These are phyloP conservation scores for Hippolais icterina DNA, from an alignment of 2,113 vertebrate species.

Conservation along the genomic window DNA sequence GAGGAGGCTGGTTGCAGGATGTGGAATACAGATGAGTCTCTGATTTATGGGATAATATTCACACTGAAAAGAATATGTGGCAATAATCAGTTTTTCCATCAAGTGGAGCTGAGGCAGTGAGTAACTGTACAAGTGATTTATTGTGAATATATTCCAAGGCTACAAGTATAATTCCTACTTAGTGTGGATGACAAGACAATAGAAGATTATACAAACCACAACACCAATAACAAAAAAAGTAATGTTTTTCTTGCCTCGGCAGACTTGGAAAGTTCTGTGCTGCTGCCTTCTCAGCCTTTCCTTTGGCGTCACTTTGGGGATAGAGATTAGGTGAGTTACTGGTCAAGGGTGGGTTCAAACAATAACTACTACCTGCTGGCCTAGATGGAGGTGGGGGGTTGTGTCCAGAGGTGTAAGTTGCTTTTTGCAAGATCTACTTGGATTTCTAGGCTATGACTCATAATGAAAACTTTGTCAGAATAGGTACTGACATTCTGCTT, in stretches of 20 bases:
- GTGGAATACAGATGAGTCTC: not conserved
- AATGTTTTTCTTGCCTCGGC: slow-evolving; percentile 57
- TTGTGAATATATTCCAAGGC: slow-evolving; percentile 12
- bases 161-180: not conserved
- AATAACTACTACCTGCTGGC: slow-evolving; percentile 1
- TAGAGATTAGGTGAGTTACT: slow-evolving; percentile 69
- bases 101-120: slow-evolving; percentile 14
- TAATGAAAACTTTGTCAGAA: not conserved
- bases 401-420: not conserved
- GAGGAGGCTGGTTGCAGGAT: not conserved
- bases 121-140: not conserved
- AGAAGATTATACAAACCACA: slow-evolving; percentile 51
- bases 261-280: slow-evolving; percentile 51
- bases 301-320: slow-evolving; percentile 67
- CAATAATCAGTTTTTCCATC: slow-evolving; percentile 30
- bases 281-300: slow-evolving; percentile 51
- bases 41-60: slow-evolving; percentile 27
- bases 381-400: not conserved
- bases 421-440: not conserved
- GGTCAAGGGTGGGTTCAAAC: slow-evolving; percentile 35
- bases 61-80: not conserved
- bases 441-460: not conserved
- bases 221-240: slow-evolving; percentile 43
- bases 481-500: not conserved
- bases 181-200: slow-evolving; percentile 61